Base-by-base conservation (phyloP, 2,113 vertebrate species). In the Poecilia latipinna region DNA sequence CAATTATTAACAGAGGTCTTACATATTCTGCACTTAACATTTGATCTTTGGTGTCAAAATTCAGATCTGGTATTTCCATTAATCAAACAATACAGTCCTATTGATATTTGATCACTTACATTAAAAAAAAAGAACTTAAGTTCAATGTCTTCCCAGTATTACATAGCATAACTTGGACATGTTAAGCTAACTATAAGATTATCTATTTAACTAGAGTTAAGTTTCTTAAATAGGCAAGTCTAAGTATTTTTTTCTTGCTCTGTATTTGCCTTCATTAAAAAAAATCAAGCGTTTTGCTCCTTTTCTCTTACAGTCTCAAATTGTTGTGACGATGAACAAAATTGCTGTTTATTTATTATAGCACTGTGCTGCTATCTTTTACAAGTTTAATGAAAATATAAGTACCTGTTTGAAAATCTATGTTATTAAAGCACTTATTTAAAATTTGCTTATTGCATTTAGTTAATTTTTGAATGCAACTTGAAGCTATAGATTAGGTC, bases 391-490 rank as follows among this genome's bases (percentile, higher is more conserved):
- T 70, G 82, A 87, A 85, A 74, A 82, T 72, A 66, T 65, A 87
- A 92, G 87, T 90, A 90, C 86, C 87, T 73, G n/a, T 74, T 84
- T 70, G 74, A 84, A 76, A n/a, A 29, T 75, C 61, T 79, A 73
- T 65, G 77, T 74, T 66, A 64, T 71, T 84, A 65, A 83, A 92
- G 86, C 86, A 91, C 86, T 89, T 91, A 86, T 75, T 86, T 87
- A 86, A 72, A 71, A 72, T 82, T 72, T 74, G 69, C 79, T 85
- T 85, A 88, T 86, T 90, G 89, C 79, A 86, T 72, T 86, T 80
- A 84, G 75, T 84, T 70, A 82, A 37, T 65, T 51, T 62, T 88
- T 75, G 61, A 92, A 88, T 88, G 83, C 80, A 73, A 85, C 80
- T 72, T 61, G 66, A 48, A 48, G 17, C 13, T 4, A 48, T 48